Evolutionary conservation across 1,140 invertebrate species (phyloP), one percentile per base, ranked within the genome.

Genomic region (Onthophagus taurus): DNA sequence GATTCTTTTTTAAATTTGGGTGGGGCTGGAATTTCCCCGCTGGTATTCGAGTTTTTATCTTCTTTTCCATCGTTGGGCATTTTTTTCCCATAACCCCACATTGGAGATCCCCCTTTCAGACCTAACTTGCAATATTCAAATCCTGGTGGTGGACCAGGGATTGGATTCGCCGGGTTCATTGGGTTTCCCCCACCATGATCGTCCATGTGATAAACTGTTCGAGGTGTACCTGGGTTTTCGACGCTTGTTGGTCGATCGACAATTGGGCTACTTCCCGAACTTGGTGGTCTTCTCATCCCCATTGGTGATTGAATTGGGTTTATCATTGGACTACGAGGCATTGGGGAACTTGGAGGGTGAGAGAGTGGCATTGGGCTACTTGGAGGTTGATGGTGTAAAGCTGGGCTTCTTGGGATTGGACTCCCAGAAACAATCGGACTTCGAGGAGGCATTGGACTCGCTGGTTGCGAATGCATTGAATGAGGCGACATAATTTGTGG

Each of bases 101-200:
- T 81, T 0, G 83, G 83, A 0, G 78, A 76, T 2, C 83, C 83
- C 7, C 83, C 83, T 48, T 75, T 65, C 2, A 86, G 64, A 13
- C 59, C 83, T 1, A 81, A 59, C 52, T 76, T 77, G 39, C 73
- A 67, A 55, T 75, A 79, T 11, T 70, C 69, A 50, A 65, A 72
- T 31, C 66, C 63, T 16, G 21, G 21, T 19, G 38, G 38, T 5
- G 24, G 38, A 7, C 50, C 16, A 17, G 35, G 42, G 42, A 42
- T 56, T 50, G 43, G 34, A 34, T 12, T 45, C 12, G 37, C 13
- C 12, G 38, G 24, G 42, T 46, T 46, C 1, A 18, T 26, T 7
- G 41, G 33, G 24, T 38, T 51, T 26, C 43, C 58, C 26, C 54
- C 55, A 7, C 48, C 48, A 21, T 31, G 47, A 21, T 24, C 24